Evolutionary conservation across 64 coral and sea anemone species (phyloP).

Genomic region (Catalaphyllia jardinei): DNA sequence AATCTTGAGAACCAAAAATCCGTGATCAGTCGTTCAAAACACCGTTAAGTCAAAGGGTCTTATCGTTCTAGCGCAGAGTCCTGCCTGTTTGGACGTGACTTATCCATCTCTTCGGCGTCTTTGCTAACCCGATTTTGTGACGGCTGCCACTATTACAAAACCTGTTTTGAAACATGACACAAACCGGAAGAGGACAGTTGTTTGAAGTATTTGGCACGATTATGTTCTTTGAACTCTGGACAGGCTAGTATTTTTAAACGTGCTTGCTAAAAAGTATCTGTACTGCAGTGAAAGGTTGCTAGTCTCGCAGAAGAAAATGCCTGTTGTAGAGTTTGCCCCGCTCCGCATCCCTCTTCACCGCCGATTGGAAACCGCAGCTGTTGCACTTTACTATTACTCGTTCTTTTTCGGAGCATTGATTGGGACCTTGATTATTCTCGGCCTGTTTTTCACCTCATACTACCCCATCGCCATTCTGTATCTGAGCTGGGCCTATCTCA

Average conservation of each 20-base stretch:
- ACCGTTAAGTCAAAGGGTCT: no score
- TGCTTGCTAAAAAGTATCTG: no score
- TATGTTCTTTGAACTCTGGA: neutral
- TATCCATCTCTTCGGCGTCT: no score
- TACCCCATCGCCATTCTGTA: conserved; percentile 85
- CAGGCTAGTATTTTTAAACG: no score
- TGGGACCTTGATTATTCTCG: conserved; percentile 77
- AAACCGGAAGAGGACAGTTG: neutral
- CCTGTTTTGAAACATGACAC: neutral
- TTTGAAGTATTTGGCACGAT: neutral
- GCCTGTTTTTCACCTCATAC: conserved; percentile 84
- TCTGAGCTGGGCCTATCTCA: conserved; percentile 90
- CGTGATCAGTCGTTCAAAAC: no score
- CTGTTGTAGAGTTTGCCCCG: conserved; percentile 85
- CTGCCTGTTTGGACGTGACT: no score
- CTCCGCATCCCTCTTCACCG: conserved; percentile 91
- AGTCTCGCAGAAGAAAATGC: conserved; percentile 30
- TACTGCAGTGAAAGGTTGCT: neutral
- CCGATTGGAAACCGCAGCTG: conserved; percentile 87
- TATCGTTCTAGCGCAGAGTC: no score
- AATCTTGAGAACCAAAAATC: no score
- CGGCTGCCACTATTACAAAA: neutral
- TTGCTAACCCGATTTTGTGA: no score
- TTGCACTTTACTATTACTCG: conserved; percentile 90
- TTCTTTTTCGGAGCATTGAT: conserved; percentile 90